Conservation (phyloP, 2,113 vertebrate genomes). For the Elephantulus edwardii region DNA sequence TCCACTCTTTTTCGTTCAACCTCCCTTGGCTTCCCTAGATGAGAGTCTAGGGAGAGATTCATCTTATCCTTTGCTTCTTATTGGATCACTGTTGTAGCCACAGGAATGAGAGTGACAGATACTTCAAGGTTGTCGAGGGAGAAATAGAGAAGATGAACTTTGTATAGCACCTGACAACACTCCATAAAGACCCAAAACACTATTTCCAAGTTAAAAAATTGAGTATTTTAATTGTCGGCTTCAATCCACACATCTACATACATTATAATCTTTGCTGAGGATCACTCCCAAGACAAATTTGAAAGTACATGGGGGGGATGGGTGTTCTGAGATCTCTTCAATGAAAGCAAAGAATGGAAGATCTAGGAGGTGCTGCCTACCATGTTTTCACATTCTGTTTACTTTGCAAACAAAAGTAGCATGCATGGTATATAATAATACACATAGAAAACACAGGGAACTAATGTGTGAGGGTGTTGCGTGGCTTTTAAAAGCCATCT, state of each 20-base stretch:
- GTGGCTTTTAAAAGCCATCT: no score
- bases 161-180: slow-evolving; percentile 47
- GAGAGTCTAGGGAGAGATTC: slow-evolving; percentile 70
- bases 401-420: no score
- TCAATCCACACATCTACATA: background rate
- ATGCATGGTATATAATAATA: no score
- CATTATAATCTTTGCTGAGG: slow-evolving; percentile 55
- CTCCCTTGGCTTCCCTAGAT: slow-evolving; percentile 51
- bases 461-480: no score
- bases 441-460: no score
- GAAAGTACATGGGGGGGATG: background rate
- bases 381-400: no score
- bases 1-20: slow-evolving; percentile 55
- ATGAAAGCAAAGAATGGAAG: background rate
- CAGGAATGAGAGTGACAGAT: slow-evolving; percentile 43
- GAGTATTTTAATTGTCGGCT: slow-evolving; percentile 66
- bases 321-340: slow-evolving; percentile 27
- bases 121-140: slow-evolving; percentile 64
- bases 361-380: no score
- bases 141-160: slow-evolving; percentile 39
- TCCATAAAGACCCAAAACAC: slow-evolving; percentile 44
- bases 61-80: slow-evolving; percentile 64
- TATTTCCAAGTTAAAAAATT: slow-evolving; percentile 18
- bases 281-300: slow-evolving; percentile 43
- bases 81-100: slow-evolving; percentile 56